Conservation (phyloP, 2,113 vertebrate species). For the Paratilapia polleni region DNA sequence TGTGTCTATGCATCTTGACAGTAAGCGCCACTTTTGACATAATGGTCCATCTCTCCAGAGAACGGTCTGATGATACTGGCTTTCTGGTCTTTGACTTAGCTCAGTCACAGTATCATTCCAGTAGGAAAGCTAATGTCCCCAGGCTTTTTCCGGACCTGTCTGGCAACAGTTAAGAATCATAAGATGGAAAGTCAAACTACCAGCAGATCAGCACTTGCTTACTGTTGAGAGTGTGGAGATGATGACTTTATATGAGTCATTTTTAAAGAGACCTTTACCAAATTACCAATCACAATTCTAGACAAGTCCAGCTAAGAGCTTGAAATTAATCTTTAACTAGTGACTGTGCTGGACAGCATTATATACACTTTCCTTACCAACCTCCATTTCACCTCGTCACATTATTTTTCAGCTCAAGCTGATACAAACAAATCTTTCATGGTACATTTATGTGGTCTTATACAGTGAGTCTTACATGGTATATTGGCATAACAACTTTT, state of each 20-base stretch:
- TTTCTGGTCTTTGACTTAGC: constrained; percentile 34
- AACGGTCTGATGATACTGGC: constrained; percentile 41
- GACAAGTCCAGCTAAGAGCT: constrained; percentile 5
- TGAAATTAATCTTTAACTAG: constrained; percentile 28
- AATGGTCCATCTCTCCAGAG: constrained; percentile 24
- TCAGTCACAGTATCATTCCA: constrained; percentile 34
- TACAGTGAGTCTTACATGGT: background rate
- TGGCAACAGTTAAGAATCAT: background rate
- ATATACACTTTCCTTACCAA: background rate
- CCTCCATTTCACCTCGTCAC: background rate
- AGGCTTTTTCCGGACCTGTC: background rate
- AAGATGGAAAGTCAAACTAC: constrained; percentile 15
- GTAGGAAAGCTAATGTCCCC: constrained; percentile 20
- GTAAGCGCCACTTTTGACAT: constrained; percentile 31
- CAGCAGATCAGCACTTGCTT: background rate
- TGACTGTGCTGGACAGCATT: background rate
- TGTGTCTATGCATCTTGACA: background rate
- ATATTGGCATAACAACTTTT: background rate
- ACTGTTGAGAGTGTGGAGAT: constrained; percentile 9
- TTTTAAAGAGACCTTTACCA: constrained; percentile 45
- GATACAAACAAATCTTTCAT: background rate
- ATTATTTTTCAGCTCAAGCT: background rate
- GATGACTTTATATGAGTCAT: constrained; percentile 29
- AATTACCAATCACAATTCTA: constrained; percentile 40
- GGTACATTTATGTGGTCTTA: background rate